phyloP scores from a whole-genome alignment of 2,888 invertebrate species.

The Drosophila prolongata region DNA sequence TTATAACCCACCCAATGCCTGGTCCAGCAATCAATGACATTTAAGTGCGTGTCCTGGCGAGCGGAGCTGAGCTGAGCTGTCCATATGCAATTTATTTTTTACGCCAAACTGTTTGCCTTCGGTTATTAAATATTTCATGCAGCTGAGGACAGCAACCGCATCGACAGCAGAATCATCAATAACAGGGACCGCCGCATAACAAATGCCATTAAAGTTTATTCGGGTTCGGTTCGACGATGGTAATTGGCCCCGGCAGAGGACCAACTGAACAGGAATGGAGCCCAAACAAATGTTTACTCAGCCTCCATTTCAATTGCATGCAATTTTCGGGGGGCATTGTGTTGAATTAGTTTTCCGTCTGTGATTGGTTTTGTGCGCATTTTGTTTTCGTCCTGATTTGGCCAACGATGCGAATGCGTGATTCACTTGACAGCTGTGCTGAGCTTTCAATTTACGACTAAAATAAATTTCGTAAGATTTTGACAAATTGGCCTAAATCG shows the following conservation, averaged over 20 bases:
- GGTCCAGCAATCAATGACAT: constrained; percentile 43
- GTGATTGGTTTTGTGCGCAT: constrained; percentile 16
- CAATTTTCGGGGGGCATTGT: constrained; percentile 19
- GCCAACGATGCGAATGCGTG: constrained; percentile 27
- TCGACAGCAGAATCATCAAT: constrained; percentile 29
- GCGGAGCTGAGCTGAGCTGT: constrained; percentile 8
- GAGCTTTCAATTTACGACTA: constrained; percentile 46
- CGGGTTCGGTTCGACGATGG: constrained; percentile 48
- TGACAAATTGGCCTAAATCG: constrained; percentile 41
- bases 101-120: constrained; percentile 50
- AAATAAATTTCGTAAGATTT: constrained; percentile 40
- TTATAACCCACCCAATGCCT: constrained; percentile 33
- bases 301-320: constrained; percentile 20
- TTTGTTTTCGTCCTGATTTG: constrained; percentile 6
- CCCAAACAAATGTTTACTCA: constrained; percentile 37
- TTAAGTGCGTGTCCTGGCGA: constrained; percentile 36
- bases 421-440: constrained; percentile 35
- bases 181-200: constrained; percentile 46
- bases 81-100: constrained; percentile 52
- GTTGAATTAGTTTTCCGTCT: constrained; percentile 40
- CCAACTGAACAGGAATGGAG: not conserved
- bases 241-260: constrained; percentile 53
- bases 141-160: constrained; percentile 42
- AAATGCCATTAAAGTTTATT: constrained; percentile 61
- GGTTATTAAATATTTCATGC: constrained; percentile 64